Evolutionary conservation across 2,113 vertebrate genomes (phyloP).

Genomic region (Diphyllodes magnificus): DNA sequence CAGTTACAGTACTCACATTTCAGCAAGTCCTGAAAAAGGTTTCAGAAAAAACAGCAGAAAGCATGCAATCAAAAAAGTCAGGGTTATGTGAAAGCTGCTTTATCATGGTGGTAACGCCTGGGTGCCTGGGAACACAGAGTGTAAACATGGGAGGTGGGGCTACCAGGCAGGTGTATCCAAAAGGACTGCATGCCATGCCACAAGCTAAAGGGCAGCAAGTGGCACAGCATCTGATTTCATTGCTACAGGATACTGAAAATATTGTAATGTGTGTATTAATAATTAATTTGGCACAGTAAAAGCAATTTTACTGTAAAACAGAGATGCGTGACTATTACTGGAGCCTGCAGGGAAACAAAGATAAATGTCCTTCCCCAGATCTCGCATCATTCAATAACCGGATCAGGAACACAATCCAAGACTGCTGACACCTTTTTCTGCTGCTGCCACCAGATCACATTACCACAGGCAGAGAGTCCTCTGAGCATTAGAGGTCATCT

Average conservation of each 20-base stretch:
- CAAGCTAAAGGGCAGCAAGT: not conserved
- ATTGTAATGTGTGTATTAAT: not conserved
- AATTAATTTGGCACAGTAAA: not conserved
- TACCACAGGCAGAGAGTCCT: not conserved
- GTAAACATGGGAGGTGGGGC: not conserved
- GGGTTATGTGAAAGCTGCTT: not conserved
- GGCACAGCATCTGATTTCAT: not conserved
- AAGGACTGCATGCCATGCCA: not conserved
- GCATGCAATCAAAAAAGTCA: not conserved
- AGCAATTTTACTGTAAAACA: slow-evolving; percentile 6
- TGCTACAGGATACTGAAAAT: not conserved
- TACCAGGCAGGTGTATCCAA: not conserved
- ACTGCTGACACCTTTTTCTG: slow-evolving; percentile 20
- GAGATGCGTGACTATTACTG: not conserved
- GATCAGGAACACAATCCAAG: not conserved
- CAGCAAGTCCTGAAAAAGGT: not conserved
- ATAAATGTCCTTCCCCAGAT: not conserved
- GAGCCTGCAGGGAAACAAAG: not conserved
- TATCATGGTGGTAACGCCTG: not conserved
- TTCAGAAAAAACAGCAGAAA: not conserved
- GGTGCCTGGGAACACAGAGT: not conserved
- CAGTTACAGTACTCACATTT: not conserved
- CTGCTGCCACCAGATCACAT: slow-evolving; percentile 29
- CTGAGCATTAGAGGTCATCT: slow-evolving; percentile 22
- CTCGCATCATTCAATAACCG: not conserved